These are phyloP conservation scores for Gymnoscelis rufifasciata DNA, from an alignment of 2,888 invertebrate genomes.

Conservation along the genomic window DNA sequence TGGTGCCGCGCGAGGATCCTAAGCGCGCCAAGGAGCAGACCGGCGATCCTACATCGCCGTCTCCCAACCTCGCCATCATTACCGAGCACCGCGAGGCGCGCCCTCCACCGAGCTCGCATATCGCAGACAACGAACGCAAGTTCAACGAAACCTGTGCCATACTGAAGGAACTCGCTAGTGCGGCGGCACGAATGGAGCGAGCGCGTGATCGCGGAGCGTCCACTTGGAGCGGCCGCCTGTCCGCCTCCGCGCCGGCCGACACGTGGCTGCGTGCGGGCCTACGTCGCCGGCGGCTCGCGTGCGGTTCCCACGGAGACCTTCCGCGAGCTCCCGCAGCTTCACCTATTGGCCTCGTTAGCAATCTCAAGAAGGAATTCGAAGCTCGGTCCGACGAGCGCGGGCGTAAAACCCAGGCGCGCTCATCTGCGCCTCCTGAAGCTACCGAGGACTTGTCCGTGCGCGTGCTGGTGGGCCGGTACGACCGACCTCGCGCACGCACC, in stretches of 20 bases:
- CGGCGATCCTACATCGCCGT: conserved; percentile 40
- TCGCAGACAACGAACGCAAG: conserved; percentile 63
- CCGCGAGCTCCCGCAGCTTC: conserved; percentile 43
- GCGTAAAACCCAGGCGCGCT: conserved; percentile 31
- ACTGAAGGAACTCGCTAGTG: conserved; percentile 75
- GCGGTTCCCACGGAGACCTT: conserved; percentile 65
- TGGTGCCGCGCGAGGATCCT: conserved; percentile 43
- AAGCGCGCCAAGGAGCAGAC: conserved; percentile 59
- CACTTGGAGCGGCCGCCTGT: conserved; percentile 74
- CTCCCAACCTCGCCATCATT: conserved; percentile 58
- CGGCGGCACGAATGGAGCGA: conserved; percentile 58
- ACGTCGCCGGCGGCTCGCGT: conserved; percentile 61
- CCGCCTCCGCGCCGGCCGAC: conserved; percentile 81
- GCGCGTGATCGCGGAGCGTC: conserved; percentile 57
- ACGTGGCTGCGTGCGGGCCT: conserved; percentile 70
- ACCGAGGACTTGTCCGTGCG: conserved; percentile 82
- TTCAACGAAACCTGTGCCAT: conserved; percentile 80
- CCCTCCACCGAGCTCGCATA: conserved; percentile 41
- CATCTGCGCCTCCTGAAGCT: too few species aligned
- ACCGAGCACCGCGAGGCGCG: conserved; percentile 51
- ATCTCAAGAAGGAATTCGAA: conserved; percentile 93
- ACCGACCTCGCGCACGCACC: conserved; percentile 44
- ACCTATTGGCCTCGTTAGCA: conserved; percentile 87
- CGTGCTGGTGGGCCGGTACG: conserved; percentile 87
- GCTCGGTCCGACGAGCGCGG: conserved; percentile 71